Evolutionary conservation across 1,140 invertebrate genomes (phyloP).

Genomic region (Philotrypesis tridentata): DNA sequence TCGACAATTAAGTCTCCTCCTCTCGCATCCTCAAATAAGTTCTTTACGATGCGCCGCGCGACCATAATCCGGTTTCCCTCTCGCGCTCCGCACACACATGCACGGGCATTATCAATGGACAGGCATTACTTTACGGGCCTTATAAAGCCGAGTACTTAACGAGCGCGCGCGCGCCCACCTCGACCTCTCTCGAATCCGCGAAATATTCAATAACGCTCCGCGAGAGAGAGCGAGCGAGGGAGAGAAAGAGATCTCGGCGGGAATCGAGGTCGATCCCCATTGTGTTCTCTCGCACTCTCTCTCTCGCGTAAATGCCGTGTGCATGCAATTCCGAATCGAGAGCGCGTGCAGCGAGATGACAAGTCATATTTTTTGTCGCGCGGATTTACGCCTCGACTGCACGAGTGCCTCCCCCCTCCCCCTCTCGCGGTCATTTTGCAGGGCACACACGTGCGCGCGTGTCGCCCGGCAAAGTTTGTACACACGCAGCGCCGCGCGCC

Average conservation of each 20-base stretch:
- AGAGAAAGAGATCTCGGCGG: not conserved
- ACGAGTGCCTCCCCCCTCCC: not conserved
- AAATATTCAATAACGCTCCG: constrained; percentile 31
- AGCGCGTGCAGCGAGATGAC: not conserved
- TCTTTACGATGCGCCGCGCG: not conserved
- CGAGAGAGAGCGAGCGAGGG: constrained; percentile 12
- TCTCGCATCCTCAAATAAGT: constrained; percentile 2
- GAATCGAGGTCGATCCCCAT: constrained; percentile 53
- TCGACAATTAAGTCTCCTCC: not conserved
- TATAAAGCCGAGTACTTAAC: not conserved
- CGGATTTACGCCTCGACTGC: constrained; percentile 32
- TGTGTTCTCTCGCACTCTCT: constrained; percentile 40
- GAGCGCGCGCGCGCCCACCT: constrained; percentile 1
- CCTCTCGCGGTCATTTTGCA: constrained; percentile 26
- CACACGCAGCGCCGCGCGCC: not conserved
- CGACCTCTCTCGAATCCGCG: not conserved
- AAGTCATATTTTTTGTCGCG: constrained; percentile 19
- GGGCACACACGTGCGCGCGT: constrained; percentile 7
- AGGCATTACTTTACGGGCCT: not conserved
- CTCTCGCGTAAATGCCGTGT: not conserved
- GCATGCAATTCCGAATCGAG: not conserved
- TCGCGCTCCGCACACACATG: not conserved
- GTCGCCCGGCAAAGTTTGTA: constrained; percentile 29
- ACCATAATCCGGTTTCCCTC: constrained; percentile 15
- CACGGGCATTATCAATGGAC: not conserved